Evolutionary conservation across 2,797 vertebrate genomes (phyloP).

Genomic region (Anguilla marmorata): DNA sequence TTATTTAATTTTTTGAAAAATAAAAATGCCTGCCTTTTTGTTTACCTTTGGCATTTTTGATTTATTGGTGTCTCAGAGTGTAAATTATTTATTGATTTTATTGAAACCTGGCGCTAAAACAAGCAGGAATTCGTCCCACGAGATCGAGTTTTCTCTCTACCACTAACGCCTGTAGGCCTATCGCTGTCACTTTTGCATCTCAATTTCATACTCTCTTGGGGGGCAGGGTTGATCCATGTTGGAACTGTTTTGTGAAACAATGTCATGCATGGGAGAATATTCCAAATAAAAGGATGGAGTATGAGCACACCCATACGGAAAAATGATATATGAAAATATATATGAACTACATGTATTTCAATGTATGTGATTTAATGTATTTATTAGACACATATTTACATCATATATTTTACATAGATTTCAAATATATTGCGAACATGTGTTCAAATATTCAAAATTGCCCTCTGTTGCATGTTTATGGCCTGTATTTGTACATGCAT

Average conservation of each 20-base stretch:
- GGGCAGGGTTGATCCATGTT: not conserved
- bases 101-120: not conserved
- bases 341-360: too few species aligned
- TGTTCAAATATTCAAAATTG: too few species aligned
- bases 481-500: too few species aligned
- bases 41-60: not conserved
- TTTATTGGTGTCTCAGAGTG: not conserved
- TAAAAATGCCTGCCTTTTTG: not conserved
- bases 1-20: too few species aligned
- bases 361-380: too few species aligned
- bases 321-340: too few species aligned
- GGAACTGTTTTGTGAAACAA: not conserved
- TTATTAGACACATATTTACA: too few species aligned
- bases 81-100: constrained; percentile 5
- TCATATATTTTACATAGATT: too few species aligned
- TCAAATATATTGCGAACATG: too few species aligned
- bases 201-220: not conserved
- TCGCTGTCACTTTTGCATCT: not conserved
- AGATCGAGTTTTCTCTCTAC: not conserved
- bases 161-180: not conserved
- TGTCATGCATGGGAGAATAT: not conserved
- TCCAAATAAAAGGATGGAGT: not conserved
- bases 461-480: too few species aligned
- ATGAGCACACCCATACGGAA: not conserved
- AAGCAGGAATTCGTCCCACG: not conserved